A percentile compares a stretch with the other conserved stretches of the same genome.
Conservation (phyloP, 2,797 vertebrate genomes). For the Gobionotothen gibberifrons region DNA sequence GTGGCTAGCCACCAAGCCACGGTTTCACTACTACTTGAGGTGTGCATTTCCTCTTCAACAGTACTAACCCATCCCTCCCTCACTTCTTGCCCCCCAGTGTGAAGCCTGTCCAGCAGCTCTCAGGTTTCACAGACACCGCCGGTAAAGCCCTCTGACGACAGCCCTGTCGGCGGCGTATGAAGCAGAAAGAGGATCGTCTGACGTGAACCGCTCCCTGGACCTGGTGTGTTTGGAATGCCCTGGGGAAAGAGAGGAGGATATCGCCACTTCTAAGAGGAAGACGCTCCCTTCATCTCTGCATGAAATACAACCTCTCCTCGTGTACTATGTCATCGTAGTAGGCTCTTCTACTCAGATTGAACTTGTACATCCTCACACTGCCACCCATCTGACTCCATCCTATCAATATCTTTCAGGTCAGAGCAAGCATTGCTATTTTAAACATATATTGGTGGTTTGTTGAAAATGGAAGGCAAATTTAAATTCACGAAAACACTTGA, state of each 20-base stretch:
- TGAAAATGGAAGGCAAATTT: slow-evolving; percentile 28
- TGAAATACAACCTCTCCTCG: slow-evolving; percentile 57
- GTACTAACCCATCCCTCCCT: slow-evolving; percentile 64
- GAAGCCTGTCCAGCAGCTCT: slow-evolving; percentile 78
- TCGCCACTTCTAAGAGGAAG: slow-evolving; percentile 62
- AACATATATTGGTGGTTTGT: slow-evolving; percentile 50
- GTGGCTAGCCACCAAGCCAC: slow-evolving; percentile 65
- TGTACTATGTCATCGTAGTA: slow-evolving; percentile 31
- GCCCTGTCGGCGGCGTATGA: slow-evolving; percentile 79
- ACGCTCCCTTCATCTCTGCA: slow-evolving; percentile 61
- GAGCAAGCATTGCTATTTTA: slow-evolving; percentile 46
- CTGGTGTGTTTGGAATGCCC: slow-evolving; percentile 77
- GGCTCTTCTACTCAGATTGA: slow-evolving; percentile 31
- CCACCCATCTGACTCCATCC: slow-evolving; percentile 34
- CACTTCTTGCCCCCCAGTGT: slow-evolving; percentile 67
- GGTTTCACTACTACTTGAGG: slow-evolving; percentile 66
- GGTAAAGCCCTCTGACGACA: slow-evolving; percentile 83
- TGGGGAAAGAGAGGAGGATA: slow-evolving; percentile 72
- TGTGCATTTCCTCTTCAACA: slow-evolving; percentile 70
- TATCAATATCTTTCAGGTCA: slow-evolving; percentile 40
- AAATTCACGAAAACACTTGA: slow-evolving; percentile 34
- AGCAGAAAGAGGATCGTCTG: slow-evolving; percentile 80
- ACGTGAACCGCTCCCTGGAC: slow-evolving; percentile 74
- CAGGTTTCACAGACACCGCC: slow-evolving; percentile 83
- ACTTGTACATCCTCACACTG: slow-evolving; percentile 25